These are phyloP conservation scores for Dendropsophus ebraccatus DNA, from an alignment of 2,113 vertebrate genomes.

Conservation along the genomic window DNA sequence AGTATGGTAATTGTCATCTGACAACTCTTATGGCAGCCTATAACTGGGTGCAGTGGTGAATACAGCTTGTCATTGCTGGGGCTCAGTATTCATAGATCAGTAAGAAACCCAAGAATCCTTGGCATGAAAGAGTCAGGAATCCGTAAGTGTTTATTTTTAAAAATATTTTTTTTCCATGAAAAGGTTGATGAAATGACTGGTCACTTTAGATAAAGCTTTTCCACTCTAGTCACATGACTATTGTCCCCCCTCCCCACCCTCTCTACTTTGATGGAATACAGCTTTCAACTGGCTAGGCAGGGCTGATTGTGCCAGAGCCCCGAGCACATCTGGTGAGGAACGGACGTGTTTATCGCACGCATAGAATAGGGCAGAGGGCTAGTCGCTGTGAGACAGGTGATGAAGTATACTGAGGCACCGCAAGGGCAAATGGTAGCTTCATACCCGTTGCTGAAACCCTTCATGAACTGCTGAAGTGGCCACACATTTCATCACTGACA, in stretches of 20 bases:
- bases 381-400: not conserved
- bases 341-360: not conserved
- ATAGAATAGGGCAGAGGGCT: too few species aligned
- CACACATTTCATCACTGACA: too few species aligned
- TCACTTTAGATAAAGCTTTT: not conserved
- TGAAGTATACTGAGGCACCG: not conserved
- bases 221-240: conserved; percentile 1
- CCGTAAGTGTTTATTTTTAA: too few species aligned
- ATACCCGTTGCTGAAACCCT: not conserved
- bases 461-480: not conserved
- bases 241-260: not conserved
- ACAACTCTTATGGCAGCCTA: too few species aligned
- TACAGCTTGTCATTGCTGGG: too few species aligned
- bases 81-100: too few species aligned
- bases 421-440: not conserved
- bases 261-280: not conserved
- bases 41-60: too few species aligned
- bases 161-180: too few species aligned
- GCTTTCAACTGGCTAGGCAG: not conserved
- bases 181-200: too few species aligned
- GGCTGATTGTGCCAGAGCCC: not conserved
- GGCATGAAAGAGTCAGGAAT: too few species aligned
- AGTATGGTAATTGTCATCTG: too few species aligned
- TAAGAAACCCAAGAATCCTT: too few species aligned
- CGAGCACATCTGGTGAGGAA: not conserved